phyloP scores from a whole-genome alignment of 2,888 invertebrate genomes.

The Willowsia nigromaculata region DNA sequence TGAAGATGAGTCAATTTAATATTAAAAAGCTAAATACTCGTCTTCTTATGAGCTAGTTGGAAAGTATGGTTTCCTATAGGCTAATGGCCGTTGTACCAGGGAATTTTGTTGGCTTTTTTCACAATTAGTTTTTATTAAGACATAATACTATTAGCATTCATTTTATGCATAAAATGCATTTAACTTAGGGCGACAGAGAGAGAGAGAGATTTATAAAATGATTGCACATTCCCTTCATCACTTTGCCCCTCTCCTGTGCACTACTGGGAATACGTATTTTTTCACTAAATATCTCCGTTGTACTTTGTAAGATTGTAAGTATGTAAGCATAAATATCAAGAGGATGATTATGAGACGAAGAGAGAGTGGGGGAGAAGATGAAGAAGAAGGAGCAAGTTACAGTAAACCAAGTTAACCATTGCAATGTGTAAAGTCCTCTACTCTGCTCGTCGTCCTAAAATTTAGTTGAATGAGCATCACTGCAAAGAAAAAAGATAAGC shows the following conservation, averaged over 20 bases:
- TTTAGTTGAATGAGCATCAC: conserved; percentile 28
- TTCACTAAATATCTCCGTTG: neutral
- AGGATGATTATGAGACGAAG: conserved; percentile 21
- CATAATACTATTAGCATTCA: conserved; percentile 49
- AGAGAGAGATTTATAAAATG: conserved; percentile 45
- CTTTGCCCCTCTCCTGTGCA: conserved; percentile 27
- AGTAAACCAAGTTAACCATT: too few species aligned
- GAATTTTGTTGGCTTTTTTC: conserved; percentile 44
- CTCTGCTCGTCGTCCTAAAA: conserved; percentile 15
- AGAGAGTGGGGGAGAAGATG: neutral
- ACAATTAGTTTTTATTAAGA: conserved; percentile 54
- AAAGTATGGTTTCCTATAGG: neutral
- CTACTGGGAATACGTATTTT: conserved; percentile 38
- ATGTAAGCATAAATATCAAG: conserved; percentile 29
- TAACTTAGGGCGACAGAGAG: neutral
- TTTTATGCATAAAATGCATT: conserved; percentile 41
- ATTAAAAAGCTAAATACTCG: conserved; percentile 29
- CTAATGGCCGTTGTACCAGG: neutral
- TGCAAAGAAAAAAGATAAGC: conserved; percentile 31
- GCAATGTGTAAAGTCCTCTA: neutral
- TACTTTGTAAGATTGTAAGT: neutral
- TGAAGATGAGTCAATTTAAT: conserved; percentile 22
- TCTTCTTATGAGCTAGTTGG: neutral
- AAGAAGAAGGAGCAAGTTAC: neutral
- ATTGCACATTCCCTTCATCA: conserved; percentile 43